Conservation (phyloP, 2,797 vertebrate genomes). For the Argentina silus region DNA sequence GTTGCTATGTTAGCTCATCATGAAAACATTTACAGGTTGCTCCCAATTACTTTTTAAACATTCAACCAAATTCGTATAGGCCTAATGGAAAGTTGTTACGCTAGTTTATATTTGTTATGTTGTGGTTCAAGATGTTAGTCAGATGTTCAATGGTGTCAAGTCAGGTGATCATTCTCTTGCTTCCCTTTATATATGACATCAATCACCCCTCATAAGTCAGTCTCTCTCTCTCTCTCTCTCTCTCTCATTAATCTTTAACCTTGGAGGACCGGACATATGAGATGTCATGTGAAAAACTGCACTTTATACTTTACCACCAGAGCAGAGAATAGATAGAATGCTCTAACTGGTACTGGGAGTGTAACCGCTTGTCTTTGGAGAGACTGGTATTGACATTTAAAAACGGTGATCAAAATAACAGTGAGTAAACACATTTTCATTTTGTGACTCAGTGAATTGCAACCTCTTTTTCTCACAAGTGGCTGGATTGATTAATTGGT, state of each 20-base stretch:
- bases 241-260: conserved; percentile 76
- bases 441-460: not conserved
- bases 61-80: too few relatives aligned
- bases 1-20: too few relatives aligned
- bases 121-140: too few relatives aligned
- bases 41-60: too few relatives aligned
- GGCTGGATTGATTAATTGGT: not conserved
- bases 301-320: conserved; percentile 70
- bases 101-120: too few relatives aligned
- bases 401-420: not conserved
- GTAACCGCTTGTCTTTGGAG: not conserved
- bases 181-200: too few relatives aligned
- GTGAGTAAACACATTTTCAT: not conserved
- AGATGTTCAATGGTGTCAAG: too few relatives aligned
- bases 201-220: too few relatives aligned
- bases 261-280: conserved; percentile 48
- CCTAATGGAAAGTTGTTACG: too few relatives aligned
- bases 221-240: not conserved
- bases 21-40: too few relatives aligned
- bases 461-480: not conserved
- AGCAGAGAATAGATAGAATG: conserved; percentile 27
- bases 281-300: conserved; percentile 78
- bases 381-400: not conserved
- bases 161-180: too few relatives aligned
- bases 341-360: not conserved